phyloP scores from a whole-genome alignment of 2,888 invertebrate genomes.

The Callyntrura guangdongensis region DNA sequence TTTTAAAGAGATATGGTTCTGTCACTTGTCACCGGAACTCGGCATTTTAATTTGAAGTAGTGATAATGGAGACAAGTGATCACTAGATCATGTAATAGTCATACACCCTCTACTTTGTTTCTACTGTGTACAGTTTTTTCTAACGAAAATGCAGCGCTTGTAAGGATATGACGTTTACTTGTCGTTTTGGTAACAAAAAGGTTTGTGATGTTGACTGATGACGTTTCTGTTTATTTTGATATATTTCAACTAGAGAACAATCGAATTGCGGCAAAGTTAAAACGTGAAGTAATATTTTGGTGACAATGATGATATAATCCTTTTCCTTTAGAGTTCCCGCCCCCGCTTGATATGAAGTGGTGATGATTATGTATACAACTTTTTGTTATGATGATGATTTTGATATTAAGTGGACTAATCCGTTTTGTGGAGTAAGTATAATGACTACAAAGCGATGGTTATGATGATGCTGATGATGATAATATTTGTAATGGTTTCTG shows the following conservation, averaged over 20 bases:
- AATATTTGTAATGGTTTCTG: neutral
- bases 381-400: neutral
- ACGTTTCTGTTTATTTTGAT: no score
- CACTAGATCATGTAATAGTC: no score
- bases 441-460: no score
- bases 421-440: neutral
- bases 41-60: neutral
- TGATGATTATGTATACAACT: neutral
- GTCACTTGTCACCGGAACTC: neutral
- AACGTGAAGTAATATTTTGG: no score
- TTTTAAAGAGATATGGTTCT: neutral
- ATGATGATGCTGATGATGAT: no score
- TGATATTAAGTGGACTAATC: neutral
- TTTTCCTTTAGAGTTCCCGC: no score
- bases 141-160: no score
- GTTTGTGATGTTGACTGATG: neutral
- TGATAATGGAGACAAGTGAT: neutral
- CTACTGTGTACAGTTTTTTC: no score
- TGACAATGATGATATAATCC: neutral
- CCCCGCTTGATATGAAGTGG: slow-evolving; percentile 17
- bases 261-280: neutral
- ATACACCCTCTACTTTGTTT: neutral
- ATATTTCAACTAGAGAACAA: neutral
- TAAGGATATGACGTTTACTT: no score
- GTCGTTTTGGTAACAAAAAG: neutral